Conservation (phyloP, 2,113 vertebrate species). For the Sisor rabdophorus region DNA sequence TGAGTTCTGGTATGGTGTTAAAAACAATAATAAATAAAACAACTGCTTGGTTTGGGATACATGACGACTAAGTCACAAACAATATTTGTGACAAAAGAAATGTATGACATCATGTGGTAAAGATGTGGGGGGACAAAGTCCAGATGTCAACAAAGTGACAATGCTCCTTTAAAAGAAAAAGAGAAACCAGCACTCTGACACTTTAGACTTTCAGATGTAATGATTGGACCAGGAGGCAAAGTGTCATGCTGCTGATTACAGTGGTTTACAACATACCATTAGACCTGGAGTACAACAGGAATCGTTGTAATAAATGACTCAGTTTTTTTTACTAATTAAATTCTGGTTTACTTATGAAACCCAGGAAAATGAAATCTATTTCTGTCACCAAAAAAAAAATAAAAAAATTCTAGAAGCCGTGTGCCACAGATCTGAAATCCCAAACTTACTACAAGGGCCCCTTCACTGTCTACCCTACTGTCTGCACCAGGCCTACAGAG, state of each 20-base stretch:
- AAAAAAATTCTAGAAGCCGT: neutral
- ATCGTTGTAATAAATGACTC: neutral
- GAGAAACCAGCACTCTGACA: neutral
- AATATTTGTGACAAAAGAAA: constrained; percentile 29
- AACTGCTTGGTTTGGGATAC: constrained; percentile 9
- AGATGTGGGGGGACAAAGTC: constrained; percentile 1
- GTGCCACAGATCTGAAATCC: constrained; percentile 9
- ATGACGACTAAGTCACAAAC: constrained; percentile 19
- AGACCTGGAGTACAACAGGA: neutral
- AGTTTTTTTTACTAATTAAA: neutral
- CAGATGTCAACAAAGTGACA: neutral
- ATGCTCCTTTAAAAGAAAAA: constrained; percentile 6
- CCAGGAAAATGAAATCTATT: constrained; percentile 14
- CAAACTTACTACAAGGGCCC: constrained; percentile 35
- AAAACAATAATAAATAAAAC: too few species aligned
- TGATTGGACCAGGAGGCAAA: neutral
- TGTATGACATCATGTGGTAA: neutral
- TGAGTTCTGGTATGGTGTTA: too few species aligned
- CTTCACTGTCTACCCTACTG: constrained; percentile 41
- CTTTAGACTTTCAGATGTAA: neutral
- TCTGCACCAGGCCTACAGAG: constrained; percentile 41
- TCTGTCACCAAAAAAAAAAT: constrained; percentile 41
- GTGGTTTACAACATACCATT: neutral
- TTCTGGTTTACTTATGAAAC: constrained; percentile 9
- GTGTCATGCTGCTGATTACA: neutral